Evolutionary conservation across 2,113 vertebrate genomes (phyloP).

Genomic region (Acrocephalus kingi): DNA sequence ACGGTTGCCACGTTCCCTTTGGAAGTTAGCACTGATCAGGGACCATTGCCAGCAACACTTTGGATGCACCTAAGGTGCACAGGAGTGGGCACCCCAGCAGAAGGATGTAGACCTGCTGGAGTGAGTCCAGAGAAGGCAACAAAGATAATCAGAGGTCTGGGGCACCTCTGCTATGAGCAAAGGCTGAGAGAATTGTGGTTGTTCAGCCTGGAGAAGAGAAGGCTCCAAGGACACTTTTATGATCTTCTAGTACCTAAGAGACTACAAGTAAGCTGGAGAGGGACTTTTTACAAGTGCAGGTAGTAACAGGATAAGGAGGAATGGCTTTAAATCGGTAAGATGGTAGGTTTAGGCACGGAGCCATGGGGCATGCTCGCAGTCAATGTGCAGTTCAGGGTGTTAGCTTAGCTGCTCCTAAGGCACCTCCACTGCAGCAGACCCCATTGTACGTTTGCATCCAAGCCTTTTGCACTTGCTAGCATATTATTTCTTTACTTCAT

Average conservation of each 20-base stretch:
- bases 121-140: neutral
- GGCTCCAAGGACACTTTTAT: neutral
- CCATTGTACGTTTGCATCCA: neutral
- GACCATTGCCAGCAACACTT: neutral
- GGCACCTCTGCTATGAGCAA: neutral
- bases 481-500: neutral
- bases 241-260: neutral
- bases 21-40: neutral
- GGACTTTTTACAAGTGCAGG: neutral
- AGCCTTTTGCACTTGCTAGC: neutral
- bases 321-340: neutral
- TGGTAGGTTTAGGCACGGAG: neutral
- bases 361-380: neutral
- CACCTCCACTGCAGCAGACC: neutral
- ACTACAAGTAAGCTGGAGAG: neutral
- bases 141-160: neutral
- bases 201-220: neutral
- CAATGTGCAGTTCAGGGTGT: neutral
- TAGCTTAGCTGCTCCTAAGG: neutral
- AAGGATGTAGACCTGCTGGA: neutral
- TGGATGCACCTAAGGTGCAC: neutral
- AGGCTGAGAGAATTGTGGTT: neutral
- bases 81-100: neutral
- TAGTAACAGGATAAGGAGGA: neutral
- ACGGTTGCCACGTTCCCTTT: rapidly evolving